Conservation (phyloP, 2,888 invertebrate species). For the Dexiosoma caninum region DNA sequence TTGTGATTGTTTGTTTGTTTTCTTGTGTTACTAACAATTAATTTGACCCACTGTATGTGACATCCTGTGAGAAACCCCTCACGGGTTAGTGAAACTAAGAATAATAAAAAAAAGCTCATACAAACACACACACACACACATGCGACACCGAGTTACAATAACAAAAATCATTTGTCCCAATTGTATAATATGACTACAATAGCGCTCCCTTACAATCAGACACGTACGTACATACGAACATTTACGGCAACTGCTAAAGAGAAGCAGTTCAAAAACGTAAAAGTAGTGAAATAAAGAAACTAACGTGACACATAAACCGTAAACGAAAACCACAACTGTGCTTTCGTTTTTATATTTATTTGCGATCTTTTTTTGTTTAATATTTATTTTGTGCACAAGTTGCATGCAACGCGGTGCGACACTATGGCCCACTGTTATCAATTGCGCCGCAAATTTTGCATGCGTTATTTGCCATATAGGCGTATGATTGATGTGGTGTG, state of each 20-base stretch:
- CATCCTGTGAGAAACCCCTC: conserved; percentile 45
- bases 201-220: background rate
- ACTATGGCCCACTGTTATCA: background rate
- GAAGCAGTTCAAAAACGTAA: conserved; percentile 3
- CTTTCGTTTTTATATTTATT: conserved; percentile 1
- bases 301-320: conserved; percentile 60
- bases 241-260: conserved; percentile 22
- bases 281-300: conserved; percentile 39
- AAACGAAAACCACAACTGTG: conserved; percentile 59
- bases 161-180: conserved; percentile 50
- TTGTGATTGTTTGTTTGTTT: too few species aligned
- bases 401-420: conserved; percentile 62
- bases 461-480: too few species aligned
- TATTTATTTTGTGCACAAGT: conserved; percentile 56
- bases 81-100: conserved; percentile 37
- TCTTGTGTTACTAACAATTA: conserved; percentile 39
- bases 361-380: background rate
- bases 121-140: background rate
- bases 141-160: background rate
- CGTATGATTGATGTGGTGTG: background rate
- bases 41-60: conserved; percentile 58
- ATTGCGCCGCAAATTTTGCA: too few species aligned
- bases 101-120: conserved; percentile 9
- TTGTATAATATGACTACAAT: conserved; percentile 40
- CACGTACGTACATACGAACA: background rate